Base-by-base conservation (phyloP, 2,888 invertebrate genomes). In the Tridacna crocea region DNA sequence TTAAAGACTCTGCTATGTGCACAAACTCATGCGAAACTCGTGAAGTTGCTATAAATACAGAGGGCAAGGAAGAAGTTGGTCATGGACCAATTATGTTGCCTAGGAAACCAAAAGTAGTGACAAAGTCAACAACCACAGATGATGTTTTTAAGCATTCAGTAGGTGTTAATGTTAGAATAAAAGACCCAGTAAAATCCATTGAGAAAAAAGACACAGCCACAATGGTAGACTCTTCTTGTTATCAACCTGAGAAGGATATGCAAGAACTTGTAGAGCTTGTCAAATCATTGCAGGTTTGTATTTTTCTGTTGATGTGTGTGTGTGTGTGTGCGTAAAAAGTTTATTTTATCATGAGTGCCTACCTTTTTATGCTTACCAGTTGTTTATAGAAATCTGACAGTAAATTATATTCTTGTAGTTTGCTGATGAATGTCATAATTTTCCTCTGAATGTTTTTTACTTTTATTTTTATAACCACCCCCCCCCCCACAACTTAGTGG, bases 11-110 rank as follows among this genome's bases (percentile, higher is more conserved):
- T 48, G 15, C 76, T 46, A 81, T 72, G 17, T 61, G 12, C 13
- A 85, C 85, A n/a, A 36, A 26, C n/a, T 73, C 47, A 27, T 83
- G 83, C 75, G 61, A 79, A 17, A 77, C 26, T 17, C 51, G 83
- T 27, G 83, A 81, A 36, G 85, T 85, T 22, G 60, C 36, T 66
- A 79, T 85, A 15, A 83, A 80, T 60, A 85, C 85, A n/a, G 72
- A 74, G 4, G 48, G 51, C 22, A 65, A 68, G n/a, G 15, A 75
- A 12, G 17, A 22, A 24, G 63, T n/a, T n/a, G 51, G 24, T 15
- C 22, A 11, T 6, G 36, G 26, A 51, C 13, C n/a, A 17, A 24
- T 48, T 11, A 10, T 26, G 24, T 17, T 8, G 8, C 10, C 51
- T 15, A 70, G 51, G 8, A 70, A 70, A 70, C 13, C 24, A 2